Conservation (phyloP, 37 sponge, comb jelly and placozoan species). For the Ianthella basta region DNA sequence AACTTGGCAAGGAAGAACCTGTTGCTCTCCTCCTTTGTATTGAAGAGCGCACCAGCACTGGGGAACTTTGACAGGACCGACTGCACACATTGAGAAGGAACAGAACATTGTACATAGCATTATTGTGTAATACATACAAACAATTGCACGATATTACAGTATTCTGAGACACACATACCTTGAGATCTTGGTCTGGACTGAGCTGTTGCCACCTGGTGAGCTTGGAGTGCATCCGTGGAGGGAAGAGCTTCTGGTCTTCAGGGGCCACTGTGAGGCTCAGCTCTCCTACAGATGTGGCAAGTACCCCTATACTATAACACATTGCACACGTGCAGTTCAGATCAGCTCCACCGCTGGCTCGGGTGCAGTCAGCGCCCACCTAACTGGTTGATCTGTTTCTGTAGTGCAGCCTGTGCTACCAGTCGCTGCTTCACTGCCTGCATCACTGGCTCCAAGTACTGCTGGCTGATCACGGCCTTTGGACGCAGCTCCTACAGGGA, state of each 20-base stretch:
- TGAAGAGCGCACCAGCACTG: conserved; percentile 43
- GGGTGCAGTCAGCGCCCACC: background rate
- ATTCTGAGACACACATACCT: no score
- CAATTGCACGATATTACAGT: no score
- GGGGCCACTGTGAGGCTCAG: background rate
- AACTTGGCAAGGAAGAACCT: conserved; percentile 62
- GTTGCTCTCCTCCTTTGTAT: conserved; percentile 61
- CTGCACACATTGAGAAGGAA: background rate
- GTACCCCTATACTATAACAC: background rate
- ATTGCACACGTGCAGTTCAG: background rate
- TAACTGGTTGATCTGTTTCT: conserved; percentile 32
- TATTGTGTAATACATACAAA: no score
- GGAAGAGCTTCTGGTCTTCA: conserved; percentile 1
- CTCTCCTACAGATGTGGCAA: background rate
- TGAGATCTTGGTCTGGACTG: no score
- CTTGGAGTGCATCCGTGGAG: background rate
- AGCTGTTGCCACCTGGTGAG: conserved; percentile 2
- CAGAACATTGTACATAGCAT: background rate
- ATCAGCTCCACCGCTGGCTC: no score
- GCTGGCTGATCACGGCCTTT: conserved; percentile 35
- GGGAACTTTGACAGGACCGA: background rate
- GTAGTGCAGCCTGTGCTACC: conserved; percentile 42
- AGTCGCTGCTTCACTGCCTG: conserved; percentile 40
- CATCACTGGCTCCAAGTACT: conserved; percentile 36
- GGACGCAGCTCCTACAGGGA: conserved; percentile 13